These are phyloP conservation scores for Eulimnadia texana DNA, from an alignment of 1,140 invertebrate genomes.

Conservation along the genomic window DNA sequence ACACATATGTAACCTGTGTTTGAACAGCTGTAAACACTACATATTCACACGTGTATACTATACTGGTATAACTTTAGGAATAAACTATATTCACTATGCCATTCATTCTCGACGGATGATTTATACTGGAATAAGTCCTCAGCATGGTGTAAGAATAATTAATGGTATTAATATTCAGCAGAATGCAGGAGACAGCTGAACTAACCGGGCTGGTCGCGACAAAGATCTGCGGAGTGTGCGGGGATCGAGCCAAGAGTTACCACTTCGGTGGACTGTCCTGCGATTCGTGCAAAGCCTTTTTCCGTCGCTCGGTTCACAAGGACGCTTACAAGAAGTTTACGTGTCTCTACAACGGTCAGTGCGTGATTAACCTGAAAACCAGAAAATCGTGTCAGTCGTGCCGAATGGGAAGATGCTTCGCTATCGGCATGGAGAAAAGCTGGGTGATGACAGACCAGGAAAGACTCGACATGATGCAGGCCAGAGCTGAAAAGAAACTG, in stretches of 20 bases:
- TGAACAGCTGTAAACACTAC: no score
- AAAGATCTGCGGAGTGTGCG: slow-evolving; percentile 33
- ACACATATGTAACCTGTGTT: no score
- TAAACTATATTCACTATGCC: no score
- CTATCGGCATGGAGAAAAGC: slow-evolving; percentile 34
- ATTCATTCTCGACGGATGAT: no score
- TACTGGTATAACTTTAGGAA: no score
- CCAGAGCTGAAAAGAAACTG: slow-evolving; percentile 24
- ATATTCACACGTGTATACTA: no score
- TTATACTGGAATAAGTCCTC: no score
- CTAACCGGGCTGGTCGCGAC: no score
- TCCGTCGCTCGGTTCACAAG: slow-evolving; percentile 28
- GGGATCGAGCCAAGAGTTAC: slow-evolving; percentile 28
- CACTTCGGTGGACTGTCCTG: slow-evolving; percentile 33
- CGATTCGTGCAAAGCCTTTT: slow-evolving; percentile 32
- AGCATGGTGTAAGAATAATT: no score
- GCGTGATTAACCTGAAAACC: slow-evolving; percentile 26
- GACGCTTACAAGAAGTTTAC: slow-evolving; percentile 27
- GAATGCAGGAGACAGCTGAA: no score
- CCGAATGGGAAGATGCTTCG: slow-evolving; percentile 31
- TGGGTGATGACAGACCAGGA: slow-evolving; percentile 36
- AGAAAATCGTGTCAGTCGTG: slow-evolving; percentile 27
- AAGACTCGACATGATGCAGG: slow-evolving; percentile 26
- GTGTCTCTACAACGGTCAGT: slow-evolving; percentile 27
- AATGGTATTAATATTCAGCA: no score